A percentile compares a stretch with the other conserved stretches of the same genome.
These are phyloP conservation scores for Pelmatolapia mariae DNA, from an alignment of 2,113 vertebrate species.

Conservation along the genomic window DNA sequence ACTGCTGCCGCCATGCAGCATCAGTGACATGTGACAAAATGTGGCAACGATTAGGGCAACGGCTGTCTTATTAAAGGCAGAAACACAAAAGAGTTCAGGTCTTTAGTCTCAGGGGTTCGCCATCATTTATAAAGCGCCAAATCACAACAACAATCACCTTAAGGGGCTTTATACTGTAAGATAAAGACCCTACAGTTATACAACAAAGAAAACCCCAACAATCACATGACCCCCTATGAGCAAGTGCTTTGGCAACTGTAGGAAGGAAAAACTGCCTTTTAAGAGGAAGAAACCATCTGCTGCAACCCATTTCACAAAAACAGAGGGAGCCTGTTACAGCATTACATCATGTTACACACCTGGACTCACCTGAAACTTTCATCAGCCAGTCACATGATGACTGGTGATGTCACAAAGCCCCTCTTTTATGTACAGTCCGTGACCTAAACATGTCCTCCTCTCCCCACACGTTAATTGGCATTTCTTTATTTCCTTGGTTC, in stretches of 20 bases:
- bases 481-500: not conserved
- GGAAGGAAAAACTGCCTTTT: not conserved
- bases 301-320: not conserved
- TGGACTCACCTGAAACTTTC: not conserved
- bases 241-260: not conserved
- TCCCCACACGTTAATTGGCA: not conserved
- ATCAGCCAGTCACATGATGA: not conserved
- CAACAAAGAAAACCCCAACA: not conserved
- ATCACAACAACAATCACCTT: too few relatives aligned
- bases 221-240: not conserved
- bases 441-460: not conserved
- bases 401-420: not conserved
- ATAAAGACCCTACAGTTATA: too few relatives aligned
- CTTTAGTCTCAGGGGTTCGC: not conserved
- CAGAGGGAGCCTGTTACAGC: not conserved
- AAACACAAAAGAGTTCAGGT: not conserved
- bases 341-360: not conserved
- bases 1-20: not conserved
- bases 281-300: not conserved
- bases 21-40: not conserved
- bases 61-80: not conserved
- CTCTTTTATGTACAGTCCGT: not conserved
- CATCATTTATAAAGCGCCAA: not conserved
- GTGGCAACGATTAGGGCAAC: not conserved
- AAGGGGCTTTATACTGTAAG: too few relatives aligned